These are phyloP conservation scores for Paedocypris micromegethes DNA, from an alignment of 2,797 vertebrate genomes.

Conservation along the genomic window DNA sequence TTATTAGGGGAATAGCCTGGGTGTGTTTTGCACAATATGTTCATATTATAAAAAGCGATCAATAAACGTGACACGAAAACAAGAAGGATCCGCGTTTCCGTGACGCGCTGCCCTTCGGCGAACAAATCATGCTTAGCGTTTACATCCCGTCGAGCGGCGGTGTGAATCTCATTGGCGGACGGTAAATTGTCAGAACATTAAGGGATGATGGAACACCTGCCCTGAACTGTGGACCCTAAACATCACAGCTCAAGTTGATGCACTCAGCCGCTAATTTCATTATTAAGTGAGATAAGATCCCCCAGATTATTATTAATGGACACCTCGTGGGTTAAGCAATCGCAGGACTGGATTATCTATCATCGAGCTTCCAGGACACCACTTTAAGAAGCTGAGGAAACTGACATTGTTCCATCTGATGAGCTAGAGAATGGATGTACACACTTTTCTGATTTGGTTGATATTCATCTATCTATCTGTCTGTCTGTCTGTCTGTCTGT, in stretches of 20 bases:
- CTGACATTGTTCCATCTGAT: constrained; percentile 45
- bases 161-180: constrained; percentile 20
- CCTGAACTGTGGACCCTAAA: constrained; percentile 26
- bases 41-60: constrained; percentile 27
- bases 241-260: constrained; percentile 34
- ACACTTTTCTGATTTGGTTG: too few relatives aligned
- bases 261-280: constrained; percentile 35
- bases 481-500: too few relatives aligned
- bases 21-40: constrained; percentile 25
- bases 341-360: constrained; percentile 37
- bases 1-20: constrained; percentile 30
- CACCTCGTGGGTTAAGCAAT: constrained; percentile 33
- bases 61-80: constrained; percentile 32
- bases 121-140: constrained; percentile 30
- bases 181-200: constrained; percentile 25
- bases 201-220: constrained; percentile 31
- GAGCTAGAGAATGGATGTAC: too few relatives aligned
- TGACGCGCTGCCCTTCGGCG: constrained; percentile 3
- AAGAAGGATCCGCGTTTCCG: constrained; percentile 27
- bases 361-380: constrained; percentile 44
- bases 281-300: constrained; percentile 40
- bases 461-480: too few relatives aligned
- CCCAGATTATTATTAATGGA: constrained; percentile 38
- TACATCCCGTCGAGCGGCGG: constrained; percentile 15
- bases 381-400: constrained; percentile 38